Conservation (phyloP, 1,140 invertebrate species). For the Saccostrea cuccullata region DNA sequence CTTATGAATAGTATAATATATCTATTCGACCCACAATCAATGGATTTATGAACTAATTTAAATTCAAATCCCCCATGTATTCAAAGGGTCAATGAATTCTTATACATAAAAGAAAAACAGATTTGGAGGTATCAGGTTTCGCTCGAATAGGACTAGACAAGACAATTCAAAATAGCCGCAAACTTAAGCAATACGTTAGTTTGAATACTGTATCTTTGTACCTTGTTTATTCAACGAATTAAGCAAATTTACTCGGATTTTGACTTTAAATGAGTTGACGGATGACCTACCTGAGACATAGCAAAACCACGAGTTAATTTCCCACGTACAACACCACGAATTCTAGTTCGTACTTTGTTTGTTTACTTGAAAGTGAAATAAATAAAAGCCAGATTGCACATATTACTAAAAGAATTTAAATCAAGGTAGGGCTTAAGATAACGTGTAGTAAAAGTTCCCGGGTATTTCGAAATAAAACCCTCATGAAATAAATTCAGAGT, state of each 20-base stretch:
- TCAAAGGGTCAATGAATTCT: background rate
- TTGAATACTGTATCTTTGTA: background rate
- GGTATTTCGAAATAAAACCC: conserved; percentile 8
- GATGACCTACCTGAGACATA: conserved; percentile 22
- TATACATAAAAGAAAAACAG: background rate
- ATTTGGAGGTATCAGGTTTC: background rate
- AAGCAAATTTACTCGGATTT: background rate
- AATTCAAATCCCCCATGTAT: conserved; percentile 1
- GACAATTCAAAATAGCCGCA: background rate
- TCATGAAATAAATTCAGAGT: background rate
- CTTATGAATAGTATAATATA: background rate
- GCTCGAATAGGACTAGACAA: background rate
- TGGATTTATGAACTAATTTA: conserved; percentile 7
- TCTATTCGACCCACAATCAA: background rate
- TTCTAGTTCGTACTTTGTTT: background rate
- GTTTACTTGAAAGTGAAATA: background rate
- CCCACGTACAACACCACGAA: background rate
- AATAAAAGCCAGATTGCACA: background rate
- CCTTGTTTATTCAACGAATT: background rate
- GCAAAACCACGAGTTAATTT: background rate
- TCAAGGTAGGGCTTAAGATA: background rate
- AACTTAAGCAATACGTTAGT: background rate
- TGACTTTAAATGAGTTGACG: background rate
- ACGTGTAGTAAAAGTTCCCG: background rate
- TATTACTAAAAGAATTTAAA: background rate